phyloP scores from a whole-genome alignment of 2,888 invertebrate genomes.

The Xanthia icteritia region DNA sequence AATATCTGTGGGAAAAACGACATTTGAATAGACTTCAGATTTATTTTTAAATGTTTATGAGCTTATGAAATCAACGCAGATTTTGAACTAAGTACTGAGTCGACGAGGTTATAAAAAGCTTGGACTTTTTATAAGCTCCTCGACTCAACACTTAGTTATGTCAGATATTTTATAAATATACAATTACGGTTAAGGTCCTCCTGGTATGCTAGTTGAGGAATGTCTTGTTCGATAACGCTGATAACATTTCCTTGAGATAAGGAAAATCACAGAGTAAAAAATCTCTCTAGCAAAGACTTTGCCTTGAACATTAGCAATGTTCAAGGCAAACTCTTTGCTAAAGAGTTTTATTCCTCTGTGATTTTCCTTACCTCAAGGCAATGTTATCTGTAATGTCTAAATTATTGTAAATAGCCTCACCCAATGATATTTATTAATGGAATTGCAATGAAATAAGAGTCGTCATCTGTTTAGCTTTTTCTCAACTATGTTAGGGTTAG shows the following conservation, averaged over 20 bases:
- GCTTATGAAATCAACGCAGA: conserved; percentile 19
- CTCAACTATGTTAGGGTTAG: neutral
- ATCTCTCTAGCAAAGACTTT: no score
- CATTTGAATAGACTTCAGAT: conserved; percentile 1
- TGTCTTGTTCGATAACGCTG: neutral
- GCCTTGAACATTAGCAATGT: no score
- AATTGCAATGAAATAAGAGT: neutral
- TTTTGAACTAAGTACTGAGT: neutral
- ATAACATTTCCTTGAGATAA: no score
- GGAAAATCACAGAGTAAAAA: no score
- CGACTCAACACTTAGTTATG: neutral
- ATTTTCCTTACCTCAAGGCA: neutral
- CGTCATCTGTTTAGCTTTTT: no score
- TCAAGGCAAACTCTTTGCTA: neutral
- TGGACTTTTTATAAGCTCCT: no score
- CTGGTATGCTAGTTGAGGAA: neutral
- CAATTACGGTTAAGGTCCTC: neutral
- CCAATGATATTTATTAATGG: neutral
- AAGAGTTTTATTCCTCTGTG: neutral
- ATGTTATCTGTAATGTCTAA: neutral
- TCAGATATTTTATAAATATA: neutral
- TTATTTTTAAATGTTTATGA: conserved; percentile 11
- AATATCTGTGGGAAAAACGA: neutral
- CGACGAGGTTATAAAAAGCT: no score
- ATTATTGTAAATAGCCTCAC: no score